Evolutionary conservation across 2,113 vertebrate species (phyloP), one percentile per base, ranked within the genome.

Genomic region (Chlorocebus sabaeus): DNA sequence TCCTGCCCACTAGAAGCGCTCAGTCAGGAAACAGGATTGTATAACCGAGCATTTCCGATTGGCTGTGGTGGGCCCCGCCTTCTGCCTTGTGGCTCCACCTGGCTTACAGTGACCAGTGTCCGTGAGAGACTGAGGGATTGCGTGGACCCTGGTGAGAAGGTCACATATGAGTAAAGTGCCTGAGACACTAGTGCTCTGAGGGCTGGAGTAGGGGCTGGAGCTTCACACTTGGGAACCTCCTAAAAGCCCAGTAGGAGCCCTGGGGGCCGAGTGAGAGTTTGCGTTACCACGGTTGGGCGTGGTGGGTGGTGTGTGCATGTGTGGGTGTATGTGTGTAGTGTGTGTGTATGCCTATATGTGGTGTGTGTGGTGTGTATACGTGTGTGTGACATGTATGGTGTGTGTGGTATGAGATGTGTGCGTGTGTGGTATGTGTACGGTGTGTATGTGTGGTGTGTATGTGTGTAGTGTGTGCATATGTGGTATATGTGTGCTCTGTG

Each of bases 241-340:
- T 52, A 52, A 85, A 85, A 55, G 55, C 59, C 7, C 13, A 50
- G 35, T 18, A 38, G 52, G 13, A 13, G 5, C n/a, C 20, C 68
- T n/a, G n/a, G n/a, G 35, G 67, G 8, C 11, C 64, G 4, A 0
- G 0, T 3, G 6, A 25, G 8, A 67, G 38, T 52, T 20, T 6
- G 10, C 12, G 3, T 70, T 40, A 80, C 40, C 40, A 30, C 3
- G 20, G 14, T 43, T 25, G 32, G 30, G 40, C 14, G 5, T 80
- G 45, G 27, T 50, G 35, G 17, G 10, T 90, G 22, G 25, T 75
- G 73, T 76, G 40, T 45, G 22, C 11, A 13, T 75, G 23, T 73
- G 72, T 40, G 70, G 11, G 61, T 30, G 12, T 64, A 6, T 32
- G 61, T 30, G 27, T 64, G 27, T 5, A 13, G 61, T 30, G 27